Percentiles rank a stretch among this genome's conserved stretches.
Conservation (phyloP, 1,140 invertebrate species). For the Hylaeus volcanicus region DNA sequence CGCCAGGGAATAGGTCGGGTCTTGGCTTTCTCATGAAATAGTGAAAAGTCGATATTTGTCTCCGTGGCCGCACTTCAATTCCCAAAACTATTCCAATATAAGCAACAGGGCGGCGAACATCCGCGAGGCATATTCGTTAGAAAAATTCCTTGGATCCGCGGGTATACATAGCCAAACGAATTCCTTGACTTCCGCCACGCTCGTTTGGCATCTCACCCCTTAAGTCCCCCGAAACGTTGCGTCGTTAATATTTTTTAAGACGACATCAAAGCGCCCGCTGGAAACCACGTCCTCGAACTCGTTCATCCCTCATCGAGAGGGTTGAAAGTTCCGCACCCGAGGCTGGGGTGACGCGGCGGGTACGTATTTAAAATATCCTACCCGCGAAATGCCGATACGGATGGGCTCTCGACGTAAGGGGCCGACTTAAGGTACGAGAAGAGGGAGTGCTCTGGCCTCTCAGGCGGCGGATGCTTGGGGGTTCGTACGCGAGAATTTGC, state of each 20-base stretch:
- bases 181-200: not conserved
- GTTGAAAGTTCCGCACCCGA: constrained; percentile 45
- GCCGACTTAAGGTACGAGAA: constrained; percentile 60
- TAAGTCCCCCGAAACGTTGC: not conserved
- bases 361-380: constrained; percentile 78
- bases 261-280: constrained; percentile 71
- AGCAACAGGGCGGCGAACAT: not conserved
- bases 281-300: constrained; percentile 62
- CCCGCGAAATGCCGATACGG: constrained; percentile 78
- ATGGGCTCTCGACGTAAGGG: constrained; percentile 59
- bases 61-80: constrained; percentile 36
- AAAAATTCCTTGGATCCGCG: not conserved
- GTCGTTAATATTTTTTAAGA: constrained; percentile 40
- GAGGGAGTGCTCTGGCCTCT: constrained; percentile 53
- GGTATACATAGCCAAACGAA: not conserved
- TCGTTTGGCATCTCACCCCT: not conserved
- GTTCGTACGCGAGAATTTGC: constrained; percentile 77
- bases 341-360: constrained; percentile 44
- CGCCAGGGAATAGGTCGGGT: constrained; percentile 62
- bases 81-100: constrained; percentile 26
- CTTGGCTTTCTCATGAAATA: constrained; percentile 70
- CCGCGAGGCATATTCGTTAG: not conserved
- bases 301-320: constrained; percentile 32
- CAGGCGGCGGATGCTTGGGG: constrained; percentile 73
- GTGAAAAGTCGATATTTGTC: constrained; percentile 70